Base-by-base conservation (phyloP, 2,888 invertebrate species). In the Zaprionus lineosus region DNA sequence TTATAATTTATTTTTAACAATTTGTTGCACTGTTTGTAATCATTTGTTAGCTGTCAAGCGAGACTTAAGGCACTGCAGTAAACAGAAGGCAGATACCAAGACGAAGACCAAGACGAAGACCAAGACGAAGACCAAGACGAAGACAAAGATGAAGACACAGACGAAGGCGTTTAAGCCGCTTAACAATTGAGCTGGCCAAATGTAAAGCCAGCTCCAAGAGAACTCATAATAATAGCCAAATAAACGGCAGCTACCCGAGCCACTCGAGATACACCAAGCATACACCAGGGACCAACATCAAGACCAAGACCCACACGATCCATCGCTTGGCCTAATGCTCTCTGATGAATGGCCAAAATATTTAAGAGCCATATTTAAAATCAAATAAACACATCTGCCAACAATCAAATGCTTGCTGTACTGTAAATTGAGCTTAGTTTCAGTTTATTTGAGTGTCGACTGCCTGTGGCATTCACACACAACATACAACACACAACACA, bases 21-120 rank as follows among this genome's bases (percentile, higher is more conserved):
- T 81, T 81, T 86, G 79, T 86, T 76, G 84, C 70, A 84, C 82
- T 85, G 65, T 81, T 70, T 84, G 85, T 86, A 84, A 86, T 86
- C 81, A 86, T 82, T 82, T 82, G 81, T 82, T 82, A 86, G 78
- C 85, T 82, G 86, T 74, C 78, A 69, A 33, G n/a, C n/a, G n/a
- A 55, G 59, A 50, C 55, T 62, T 52, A 39, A 47, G 24, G n/a
- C 24, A 24, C 56, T 46, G 51, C 59, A 39, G 39, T 59, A 28
- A 47, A 62, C 37, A 50, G n/a, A n/a, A n/a, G n/a, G n/a, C n/a
- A n/a, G n/a, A n/a, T n/a, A n/a, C n/a, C n/a, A n/a, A n/a, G n/a
- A n/a, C n/a, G n/a, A n/a, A n/a, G n/a, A n/a, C n/a, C n/a, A n/a
- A n/a, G n/a, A n/a, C n/a, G n/a, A n/a, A n/a, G n/a, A n/a, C n/a